phyloP scores from a whole-genome alignment of 2,888 invertebrate species.

The Colostygia pectinataria region DNA sequence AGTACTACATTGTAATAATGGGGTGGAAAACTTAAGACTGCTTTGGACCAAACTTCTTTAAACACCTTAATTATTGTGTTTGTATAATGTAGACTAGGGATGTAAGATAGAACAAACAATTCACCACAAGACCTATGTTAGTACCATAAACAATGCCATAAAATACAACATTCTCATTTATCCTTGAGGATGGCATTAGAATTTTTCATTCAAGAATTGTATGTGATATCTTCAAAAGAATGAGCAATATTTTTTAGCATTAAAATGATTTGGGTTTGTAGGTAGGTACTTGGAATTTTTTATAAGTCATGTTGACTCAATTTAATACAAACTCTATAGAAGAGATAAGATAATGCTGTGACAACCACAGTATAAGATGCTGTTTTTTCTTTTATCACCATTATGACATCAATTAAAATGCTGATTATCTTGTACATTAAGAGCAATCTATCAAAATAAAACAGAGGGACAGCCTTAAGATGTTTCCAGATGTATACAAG shows the following conservation, averaged over 20 bases:
- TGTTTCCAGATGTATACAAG: too few relatives aligned
- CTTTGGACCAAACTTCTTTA: constrained; percentile 20
- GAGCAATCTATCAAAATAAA: too few relatives aligned
- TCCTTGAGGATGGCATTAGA: too few relatives aligned
- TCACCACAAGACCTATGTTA: constrained; percentile 2
- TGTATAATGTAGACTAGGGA: constrained; percentile 3
- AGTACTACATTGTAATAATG: too few relatives aligned
- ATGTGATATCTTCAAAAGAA: background rate
- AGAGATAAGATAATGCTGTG: constrained; percentile 2
- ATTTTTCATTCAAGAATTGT: too few relatives aligned
- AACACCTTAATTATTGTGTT: constrained; percentile 18
- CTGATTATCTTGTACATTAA: too few relatives aligned
- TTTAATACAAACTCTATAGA: background rate
- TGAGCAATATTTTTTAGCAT: background rate
- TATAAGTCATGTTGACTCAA: background rate
- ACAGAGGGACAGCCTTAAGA: too few relatives aligned
- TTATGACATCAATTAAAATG: too few relatives aligned
- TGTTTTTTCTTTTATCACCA: too few relatives aligned
- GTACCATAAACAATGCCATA: constrained; percentile 16
- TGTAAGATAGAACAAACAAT: constrained; percentile 4
- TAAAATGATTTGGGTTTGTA: background rate
- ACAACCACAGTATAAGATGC: background rate
- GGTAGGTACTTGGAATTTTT: constrained; percentile 1
- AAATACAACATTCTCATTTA: constrained; percentile 9
- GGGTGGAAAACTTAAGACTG: constrained; percentile 23